Percentiles rank a stretch among this genome's conserved stretches.
These are phyloP conservation scores for Phalanger gymnotis DNA, from an alignment of 2,797 vertebrate species.

Conservation along the genomic window DNA sequence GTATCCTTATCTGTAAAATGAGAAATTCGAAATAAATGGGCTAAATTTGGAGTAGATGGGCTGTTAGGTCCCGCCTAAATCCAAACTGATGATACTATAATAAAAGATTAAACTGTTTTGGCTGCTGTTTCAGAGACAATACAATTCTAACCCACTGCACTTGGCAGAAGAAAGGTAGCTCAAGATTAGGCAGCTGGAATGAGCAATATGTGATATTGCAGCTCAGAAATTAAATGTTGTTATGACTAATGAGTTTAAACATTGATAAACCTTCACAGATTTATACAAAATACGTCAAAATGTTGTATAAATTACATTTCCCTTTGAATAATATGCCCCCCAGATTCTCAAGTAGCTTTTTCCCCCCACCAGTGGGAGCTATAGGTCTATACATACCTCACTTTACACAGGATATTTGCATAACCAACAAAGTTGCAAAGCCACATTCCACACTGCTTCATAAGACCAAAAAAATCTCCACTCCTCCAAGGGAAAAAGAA, in stretches of 20 bases:
- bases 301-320: background rate
- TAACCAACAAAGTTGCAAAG: background rate
- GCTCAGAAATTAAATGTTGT: background rate
- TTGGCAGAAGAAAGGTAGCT: background rate
- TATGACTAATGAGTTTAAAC: background rate
- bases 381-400: background rate
- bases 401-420: background rate
- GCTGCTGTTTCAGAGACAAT: background rate
- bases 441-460: background rate
- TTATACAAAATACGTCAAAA: background rate
- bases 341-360: background rate
- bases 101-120: background rate
- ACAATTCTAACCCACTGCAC: background rate
- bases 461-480: background rate
- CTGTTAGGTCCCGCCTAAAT: background rate
- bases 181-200: background rate
- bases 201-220: background rate
- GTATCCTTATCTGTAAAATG: background rate
- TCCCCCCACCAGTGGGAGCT: background rate
- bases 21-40: background rate
- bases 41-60: background rate
- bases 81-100: background rate
- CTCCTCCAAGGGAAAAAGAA: background rate
- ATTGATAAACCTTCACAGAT: background rate
- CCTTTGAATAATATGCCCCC: background rate